Percentiles rank a stretch among this genome's conserved stretches.
Evolutionary conservation across 2,113 vertebrate species (phyloP).

Genomic region (Crotalus horridus): DNA sequence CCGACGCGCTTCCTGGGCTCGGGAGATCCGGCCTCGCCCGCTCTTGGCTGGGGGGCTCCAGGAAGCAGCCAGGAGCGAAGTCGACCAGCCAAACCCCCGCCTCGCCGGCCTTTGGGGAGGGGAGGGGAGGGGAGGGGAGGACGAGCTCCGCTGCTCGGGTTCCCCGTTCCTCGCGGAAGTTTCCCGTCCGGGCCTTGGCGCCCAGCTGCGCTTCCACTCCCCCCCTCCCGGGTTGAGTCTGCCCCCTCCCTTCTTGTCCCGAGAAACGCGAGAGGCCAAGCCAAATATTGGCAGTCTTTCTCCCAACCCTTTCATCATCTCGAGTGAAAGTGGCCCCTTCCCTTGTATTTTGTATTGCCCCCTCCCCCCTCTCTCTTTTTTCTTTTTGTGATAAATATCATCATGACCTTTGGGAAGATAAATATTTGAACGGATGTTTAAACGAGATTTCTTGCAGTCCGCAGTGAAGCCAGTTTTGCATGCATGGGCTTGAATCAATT

Average conservation of each 20-base stretch:
- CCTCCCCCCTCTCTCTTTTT: fast-evolving
- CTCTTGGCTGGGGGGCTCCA: background rate
- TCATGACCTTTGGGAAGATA: slow-evolving; percentile 33
- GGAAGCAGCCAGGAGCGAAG: background rate
- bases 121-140: slow-evolving; percentile 2
- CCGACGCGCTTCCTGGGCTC: background rate
- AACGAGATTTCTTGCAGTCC: slow-evolving; percentile 15
- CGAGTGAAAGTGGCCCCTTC: slow-evolving; percentile 17
- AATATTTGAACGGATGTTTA: slow-evolving; percentile 33
- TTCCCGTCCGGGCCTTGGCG: slow-evolving; percentile 44
- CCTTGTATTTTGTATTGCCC: slow-evolving; percentile 24
- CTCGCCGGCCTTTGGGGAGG: background rate
- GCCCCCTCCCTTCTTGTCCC: slow-evolving; percentile 16
- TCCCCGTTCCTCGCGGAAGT: slow-evolving; percentile 40
- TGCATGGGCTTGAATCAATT: slow-evolving; percentile 29
- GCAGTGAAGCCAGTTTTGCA: slow-evolving; percentile 20
- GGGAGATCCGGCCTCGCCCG: background rate
- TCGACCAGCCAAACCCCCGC: background rate
- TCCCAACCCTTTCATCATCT: slow-evolving; percentile 44
- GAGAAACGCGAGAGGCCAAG: slow-evolving; percentile 33
- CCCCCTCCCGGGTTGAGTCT: background rate
- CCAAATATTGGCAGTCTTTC: slow-evolving; percentile 39
- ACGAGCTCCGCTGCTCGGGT: slow-evolving; percentile 26
- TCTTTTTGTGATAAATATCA: slow-evolving; percentile 36
- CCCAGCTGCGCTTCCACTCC: background rate